Conservation (phyloP, 2,888 invertebrate genomes). For the Dicyrtoma fusca region DNA sequence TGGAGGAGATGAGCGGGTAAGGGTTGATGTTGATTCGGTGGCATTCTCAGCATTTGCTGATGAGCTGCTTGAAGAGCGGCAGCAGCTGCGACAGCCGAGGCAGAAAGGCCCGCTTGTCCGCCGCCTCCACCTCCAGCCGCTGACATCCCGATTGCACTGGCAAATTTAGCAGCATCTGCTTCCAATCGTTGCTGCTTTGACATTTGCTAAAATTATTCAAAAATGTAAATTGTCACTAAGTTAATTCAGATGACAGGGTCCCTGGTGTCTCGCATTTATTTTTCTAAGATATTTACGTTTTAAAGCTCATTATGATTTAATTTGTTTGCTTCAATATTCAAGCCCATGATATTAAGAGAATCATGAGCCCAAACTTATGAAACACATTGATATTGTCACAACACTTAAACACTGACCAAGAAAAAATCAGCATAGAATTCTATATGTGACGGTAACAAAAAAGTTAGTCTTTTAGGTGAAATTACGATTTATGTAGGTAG, state of each 20-base stretch:
- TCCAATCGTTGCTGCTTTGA: slow-evolving; percentile 56
- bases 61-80: slow-evolving; percentile 71
- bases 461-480: too few relatives aligned
- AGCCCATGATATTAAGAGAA: slow-evolving; percentile 24
- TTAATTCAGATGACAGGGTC: too few relatives aligned
- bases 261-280: too few relatives aligned
- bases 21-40: slow-evolving; percentile 63
- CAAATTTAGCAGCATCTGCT: slow-evolving; percentile 55
- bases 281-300: too few relatives aligned
- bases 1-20: slow-evolving; percentile 85
- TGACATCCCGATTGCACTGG: slow-evolving; percentile 55
- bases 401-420: slow-evolving; percentile 25
- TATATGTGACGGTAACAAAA: slow-evolving; percentile 21
- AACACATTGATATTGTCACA: slow-evolving; percentile 36
- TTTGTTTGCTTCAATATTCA: slow-evolving; percentile 40
- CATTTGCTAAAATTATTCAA: slow-evolving; percentile 39
- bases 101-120: slow-evolving; percentile 58
- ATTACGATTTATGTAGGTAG: too few relatives aligned
- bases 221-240: too few relatives aligned
- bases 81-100: slow-evolving; percentile 71
- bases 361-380: slow-evolving; percentile 39
- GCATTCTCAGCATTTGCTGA: slow-evolving; percentile 79
- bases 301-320: neutral
- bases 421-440: slow-evolving; percentile 12
- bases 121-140: slow-evolving; percentile 53